Base-by-base conservation (phyloP, 2,888 invertebrate species). In the Ectobius pallidus region DNA sequence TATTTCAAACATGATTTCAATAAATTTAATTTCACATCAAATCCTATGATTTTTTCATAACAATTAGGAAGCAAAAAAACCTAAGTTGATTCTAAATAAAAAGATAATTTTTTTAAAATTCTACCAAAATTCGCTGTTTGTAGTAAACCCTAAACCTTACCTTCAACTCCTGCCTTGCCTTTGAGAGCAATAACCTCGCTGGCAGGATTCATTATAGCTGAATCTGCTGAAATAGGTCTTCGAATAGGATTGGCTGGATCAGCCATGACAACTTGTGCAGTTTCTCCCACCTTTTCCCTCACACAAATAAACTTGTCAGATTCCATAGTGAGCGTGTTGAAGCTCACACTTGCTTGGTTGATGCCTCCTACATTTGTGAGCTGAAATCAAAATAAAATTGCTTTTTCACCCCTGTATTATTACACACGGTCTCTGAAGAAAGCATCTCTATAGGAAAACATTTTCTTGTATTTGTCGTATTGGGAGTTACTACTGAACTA, bases 291-390 rank as follows among this genome's bases (percentile, higher is more conserved):
- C 85, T 97, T 98, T 85, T 99, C 99, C 27, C 99, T 91, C 77
- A 99, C 96, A 84, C 99, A 99, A 85, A 99, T 99, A 86, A 95
- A 98, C 86, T 99, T 98, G 87, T 99, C 99, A 77, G 98, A 98
- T 86, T 99, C 99, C 99, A 99, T 99, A 44, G 98, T 99, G 83
- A 99, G 94, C 74, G 96, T 97, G 85, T 96, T 96, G 87, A 99
- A 99, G 77, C 97, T 96, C 85, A 99, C 97, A 82, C 96, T 97
- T 76, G 94, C 92, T 80, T 95, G 93, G 85, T 96, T 96, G 86
- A 99, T 97, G n/a, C n/a, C n/a, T 78, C 98, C 98, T 81, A 97
- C 94, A 91, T 94, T 96, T 84, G 97, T 95, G 86, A 99, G 95
- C 97, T 98, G 86, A 69, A 89, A 87, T n/a, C 14, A 68, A 1